phyloP scores from a whole-genome alignment of 2,888 invertebrate species.

The Xylocampa areola region DNA sequence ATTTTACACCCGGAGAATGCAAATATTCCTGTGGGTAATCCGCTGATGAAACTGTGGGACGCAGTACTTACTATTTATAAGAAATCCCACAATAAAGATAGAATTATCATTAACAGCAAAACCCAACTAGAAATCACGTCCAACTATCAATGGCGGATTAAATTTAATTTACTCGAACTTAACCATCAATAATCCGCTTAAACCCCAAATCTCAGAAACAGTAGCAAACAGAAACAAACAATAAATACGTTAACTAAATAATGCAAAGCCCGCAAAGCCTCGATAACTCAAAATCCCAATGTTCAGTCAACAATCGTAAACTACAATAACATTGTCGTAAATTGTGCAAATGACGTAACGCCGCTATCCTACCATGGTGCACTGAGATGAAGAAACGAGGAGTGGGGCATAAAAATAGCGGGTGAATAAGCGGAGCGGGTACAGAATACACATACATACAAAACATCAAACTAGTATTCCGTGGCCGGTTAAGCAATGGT shows the following conservation, averaged over 20 bases:
- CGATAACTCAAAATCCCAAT: slow-evolving; percentile 54
- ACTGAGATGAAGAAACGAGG: slow-evolving; percentile 50
- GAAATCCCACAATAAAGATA: background rate
- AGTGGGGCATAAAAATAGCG: slow-evolving; percentile 27
- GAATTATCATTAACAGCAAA: slow-evolving; percentile 27
- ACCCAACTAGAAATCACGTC: slow-evolving; percentile 2
- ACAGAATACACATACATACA: too few relatives aligned
- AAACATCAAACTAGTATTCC: too few relatives aligned
- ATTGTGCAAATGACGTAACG: slow-evolving; percentile 63
- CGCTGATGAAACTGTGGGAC: too few relatives aligned
- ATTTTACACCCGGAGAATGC: too few relatives aligned
- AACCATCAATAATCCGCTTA: slow-evolving; percentile 19
- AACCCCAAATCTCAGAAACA: slow-evolving; percentile 31
- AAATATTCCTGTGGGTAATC: too few relatives aligned
- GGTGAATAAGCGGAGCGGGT: slow-evolving; percentile 9
- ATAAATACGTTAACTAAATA: slow-evolving; percentile 45
- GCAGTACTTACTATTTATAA: too few relatives aligned
- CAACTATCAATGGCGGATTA: slow-evolving; percentile 23
- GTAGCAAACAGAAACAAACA: slow-evolving; percentile 29
- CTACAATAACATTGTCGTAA: slow-evolving; percentile 65
- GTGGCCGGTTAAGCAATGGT: too few relatives aligned
- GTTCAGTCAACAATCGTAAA: slow-evolving; percentile 61
- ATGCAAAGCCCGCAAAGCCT: slow-evolving; percentile 38
- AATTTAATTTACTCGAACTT: slow-evolving; percentile 25
- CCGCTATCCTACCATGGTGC: slow-evolving; percentile 52